Percentiles rank a stretch among this genome's conserved stretches.
Conservation (phyloP, 2,113 vertebrate species). For the Pipa parva region DNA sequence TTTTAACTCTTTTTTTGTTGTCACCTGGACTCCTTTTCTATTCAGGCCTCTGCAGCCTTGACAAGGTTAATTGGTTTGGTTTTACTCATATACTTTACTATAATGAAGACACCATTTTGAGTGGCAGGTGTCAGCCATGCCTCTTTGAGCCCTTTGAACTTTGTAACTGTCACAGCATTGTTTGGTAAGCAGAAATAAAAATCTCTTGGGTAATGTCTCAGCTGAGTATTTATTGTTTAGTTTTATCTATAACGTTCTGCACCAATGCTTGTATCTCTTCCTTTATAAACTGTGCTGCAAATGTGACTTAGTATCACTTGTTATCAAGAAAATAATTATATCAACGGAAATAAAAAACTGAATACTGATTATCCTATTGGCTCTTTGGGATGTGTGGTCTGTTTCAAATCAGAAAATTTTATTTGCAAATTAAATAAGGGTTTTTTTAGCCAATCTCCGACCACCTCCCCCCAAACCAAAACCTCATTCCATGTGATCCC, state of each 20-base stretch:
- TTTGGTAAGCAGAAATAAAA: neutral
- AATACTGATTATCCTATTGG: no score
- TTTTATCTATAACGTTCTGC: neutral
- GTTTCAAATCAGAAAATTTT: no score
- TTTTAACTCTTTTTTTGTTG: neutral
- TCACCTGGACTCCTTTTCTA: neutral
- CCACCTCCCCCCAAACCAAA: no score
- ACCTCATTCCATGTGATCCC: no score
- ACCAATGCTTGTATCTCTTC: no score
- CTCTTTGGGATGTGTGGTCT: no score
- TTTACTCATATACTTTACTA: neutral
- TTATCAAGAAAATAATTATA: no score
- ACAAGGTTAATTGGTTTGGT: slow-evolving; percentile 1
- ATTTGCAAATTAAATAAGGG: no score
- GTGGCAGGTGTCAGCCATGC: neutral
- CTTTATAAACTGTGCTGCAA: no score
- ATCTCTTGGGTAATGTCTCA: neutral
- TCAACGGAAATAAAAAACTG: no score
- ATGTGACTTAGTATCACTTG: no score
- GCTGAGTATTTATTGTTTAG: neutral
- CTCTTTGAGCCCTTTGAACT: neutral
- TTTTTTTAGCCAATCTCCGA: no score
- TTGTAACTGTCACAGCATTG: neutral
- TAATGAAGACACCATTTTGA: slow-evolving; percentile 2
- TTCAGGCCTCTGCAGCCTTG: neutral